A percentile compares a stretch with the other conserved stretches of the same genome.
Evolutionary conservation across 2,797 vertebrate genomes (phyloP).

Genomic region (Yasuhikotakia modesta): DNA sequence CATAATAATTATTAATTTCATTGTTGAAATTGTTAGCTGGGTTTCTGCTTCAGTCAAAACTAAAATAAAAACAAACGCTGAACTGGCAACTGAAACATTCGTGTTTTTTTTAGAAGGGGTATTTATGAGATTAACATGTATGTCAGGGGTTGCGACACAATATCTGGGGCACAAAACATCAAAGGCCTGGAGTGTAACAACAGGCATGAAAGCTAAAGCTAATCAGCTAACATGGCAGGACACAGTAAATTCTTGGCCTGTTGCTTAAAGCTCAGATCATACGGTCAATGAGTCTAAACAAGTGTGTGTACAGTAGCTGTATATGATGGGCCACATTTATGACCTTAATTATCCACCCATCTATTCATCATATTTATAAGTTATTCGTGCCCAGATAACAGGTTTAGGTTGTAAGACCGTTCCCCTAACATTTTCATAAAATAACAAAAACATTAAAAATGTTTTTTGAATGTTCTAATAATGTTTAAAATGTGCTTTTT

Average conservation of each 20-base stretch:
- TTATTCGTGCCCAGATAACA: too few relatives aligned
- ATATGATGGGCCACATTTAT: neutral
- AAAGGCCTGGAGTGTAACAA: conserved; percentile 38
- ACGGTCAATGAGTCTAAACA: conserved; percentile 32
- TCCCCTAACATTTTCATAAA: too few relatives aligned
- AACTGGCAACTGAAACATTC: conserved; percentile 7
- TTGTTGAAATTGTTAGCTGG: too few relatives aligned
- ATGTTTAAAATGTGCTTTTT: too few relatives aligned
- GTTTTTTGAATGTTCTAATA: too few relatives aligned
- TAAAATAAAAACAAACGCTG: neutral
- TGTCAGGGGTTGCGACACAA: conserved; percentile 27
- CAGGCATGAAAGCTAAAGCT: conserved; percentile 30
- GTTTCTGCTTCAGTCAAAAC: too few relatives aligned
- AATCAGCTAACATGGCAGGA: conserved; percentile 33
- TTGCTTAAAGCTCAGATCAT: conserved; percentile 30
- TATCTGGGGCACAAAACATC: conserved; percentile 38
- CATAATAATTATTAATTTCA: too few relatives aligned
- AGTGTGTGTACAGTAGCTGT: conserved; percentile 3
- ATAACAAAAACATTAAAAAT: too few relatives aligned
- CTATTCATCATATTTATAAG: neutral
- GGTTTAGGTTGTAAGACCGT: too few relatives aligned
- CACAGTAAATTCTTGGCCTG: conserved; percentile 19
- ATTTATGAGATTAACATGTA: conserved; percentile 29
- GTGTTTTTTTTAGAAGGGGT: neutral
- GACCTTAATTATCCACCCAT: neutral